A percentile compares a stretch with the other conserved stretches of the same genome.
phyloP scores from a whole-genome alignment of 1,140 invertebrate species.

The Drosophila nikananu region DNA sequence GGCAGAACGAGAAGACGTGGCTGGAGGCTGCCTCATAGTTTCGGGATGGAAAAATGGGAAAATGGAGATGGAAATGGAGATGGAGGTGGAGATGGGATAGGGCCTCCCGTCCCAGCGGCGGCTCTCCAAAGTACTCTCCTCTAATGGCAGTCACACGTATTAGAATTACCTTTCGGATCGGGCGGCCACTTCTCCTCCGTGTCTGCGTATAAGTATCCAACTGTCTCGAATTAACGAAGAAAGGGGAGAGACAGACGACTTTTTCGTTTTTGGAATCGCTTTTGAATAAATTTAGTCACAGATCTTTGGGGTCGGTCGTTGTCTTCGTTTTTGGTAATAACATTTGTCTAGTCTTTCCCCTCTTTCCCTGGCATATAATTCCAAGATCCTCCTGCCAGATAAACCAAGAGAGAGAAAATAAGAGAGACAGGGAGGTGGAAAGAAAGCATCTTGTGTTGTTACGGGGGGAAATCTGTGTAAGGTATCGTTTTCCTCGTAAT shows the following conservation, averaged over 20 bases:
- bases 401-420: conserved; percentile 41
- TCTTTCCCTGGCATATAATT: conserved; percentile 48
- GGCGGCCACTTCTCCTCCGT: conserved; percentile 45
- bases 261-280: conserved; percentile 75
- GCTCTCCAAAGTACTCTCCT: conserved; percentile 74
- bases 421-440: conserved; percentile 38
- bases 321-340: conserved; percentile 77
- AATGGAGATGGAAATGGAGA: conserved; percentile 6
- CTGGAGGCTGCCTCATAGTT: conserved; percentile 27
- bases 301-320: conserved; percentile 67
- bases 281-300: conserved; percentile 84
- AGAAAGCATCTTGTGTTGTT: conserved; percentile 68
- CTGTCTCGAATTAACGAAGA: conserved; percentile 66
- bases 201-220: conserved; percentile 46
- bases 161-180: conserved; percentile 56
- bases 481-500: conserved; percentile 83
- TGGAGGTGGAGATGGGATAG: conserved; percentile 13
- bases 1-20: conserved; percentile 28
- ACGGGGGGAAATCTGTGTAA: conserved; percentile 34
- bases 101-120: conserved; percentile 21
- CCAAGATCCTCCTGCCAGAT: conserved; percentile 73
- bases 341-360: conserved; percentile 70
- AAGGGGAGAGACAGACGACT: conserved; percentile 72
- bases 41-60: conserved; percentile 16
- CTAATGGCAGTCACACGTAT: conserved; percentile 79